A percentile compares a stretch with the other conserved stretches of the same genome.
Evolutionary conservation across 2,113 vertebrate species (phyloP).

Genomic region (Menura novaehollandiae): DNA sequence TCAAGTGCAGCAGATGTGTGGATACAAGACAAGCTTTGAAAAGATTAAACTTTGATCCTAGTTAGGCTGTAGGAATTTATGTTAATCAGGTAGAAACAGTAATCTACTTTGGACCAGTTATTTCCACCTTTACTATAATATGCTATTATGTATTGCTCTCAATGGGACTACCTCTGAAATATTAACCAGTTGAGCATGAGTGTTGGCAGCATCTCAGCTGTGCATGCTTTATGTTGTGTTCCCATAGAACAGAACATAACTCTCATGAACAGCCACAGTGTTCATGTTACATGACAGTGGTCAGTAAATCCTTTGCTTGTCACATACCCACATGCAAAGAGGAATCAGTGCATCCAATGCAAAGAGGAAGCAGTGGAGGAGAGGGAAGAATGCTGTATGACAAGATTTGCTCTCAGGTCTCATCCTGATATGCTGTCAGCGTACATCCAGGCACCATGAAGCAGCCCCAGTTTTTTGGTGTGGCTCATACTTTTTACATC

Average conservation of each 20-base stretch:
- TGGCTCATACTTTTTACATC: background rate
- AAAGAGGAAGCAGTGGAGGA: background rate
- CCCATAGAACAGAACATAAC: background rate
- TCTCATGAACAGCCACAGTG: background rate
- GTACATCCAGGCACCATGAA: background rate
- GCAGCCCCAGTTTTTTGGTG: background rate
- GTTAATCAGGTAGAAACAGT: background rate
- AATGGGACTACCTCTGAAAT: background rate
- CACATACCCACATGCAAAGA: background rate
- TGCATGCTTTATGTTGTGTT: background rate
- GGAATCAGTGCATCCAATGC: background rate
- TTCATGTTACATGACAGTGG: too few relatives aligned
- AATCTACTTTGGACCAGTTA: background rate
- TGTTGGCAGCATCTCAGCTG: background rate
- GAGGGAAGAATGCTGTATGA: background rate
- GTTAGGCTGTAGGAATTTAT: background rate
- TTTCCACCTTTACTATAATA: background rate
- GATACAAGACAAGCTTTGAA: background rate
- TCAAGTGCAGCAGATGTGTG: slow-evolving; percentile 30
- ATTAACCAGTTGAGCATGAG: background rate
- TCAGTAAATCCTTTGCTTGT: background rate
- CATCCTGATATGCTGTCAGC: background rate
- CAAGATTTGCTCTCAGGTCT: fast-evolving
- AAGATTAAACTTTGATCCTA: slow-evolving; percentile 40
- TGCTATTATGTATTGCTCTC: background rate